Conservation (phyloP, 2,113 vertebrate species). For the Notiomystis cincta region DNA sequence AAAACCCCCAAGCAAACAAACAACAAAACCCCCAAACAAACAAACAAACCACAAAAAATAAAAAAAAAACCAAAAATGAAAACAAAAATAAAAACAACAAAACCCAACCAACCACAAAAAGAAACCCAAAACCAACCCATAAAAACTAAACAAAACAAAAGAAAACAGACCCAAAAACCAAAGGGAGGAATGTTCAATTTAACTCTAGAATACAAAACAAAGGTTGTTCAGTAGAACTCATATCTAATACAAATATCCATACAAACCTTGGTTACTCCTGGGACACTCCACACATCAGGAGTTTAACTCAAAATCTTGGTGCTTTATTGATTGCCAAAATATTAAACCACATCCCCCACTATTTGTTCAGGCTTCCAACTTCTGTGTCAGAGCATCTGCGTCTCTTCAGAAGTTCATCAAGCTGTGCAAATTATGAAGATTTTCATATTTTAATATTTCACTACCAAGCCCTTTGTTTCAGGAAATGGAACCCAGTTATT, state of each 20-base stretch:
- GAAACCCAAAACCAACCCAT: neutral
- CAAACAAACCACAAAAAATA: neutral
- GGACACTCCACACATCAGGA: neutral
- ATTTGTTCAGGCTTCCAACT: neutral
- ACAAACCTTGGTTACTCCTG: neutral
- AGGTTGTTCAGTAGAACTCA: neutral
- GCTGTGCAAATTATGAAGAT: neutral
- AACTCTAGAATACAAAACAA: neutral
- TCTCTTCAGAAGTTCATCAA: neutral
- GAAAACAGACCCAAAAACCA: neutral
- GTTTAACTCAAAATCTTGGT: neutral
- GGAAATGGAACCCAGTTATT: neutral
- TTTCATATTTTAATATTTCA: conserved; percentile 19
- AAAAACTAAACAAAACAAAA: neutral
- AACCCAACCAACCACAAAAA: neutral
- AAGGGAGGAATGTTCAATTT: neutral
- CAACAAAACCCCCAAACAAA: neutral
- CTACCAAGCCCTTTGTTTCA: neutral
- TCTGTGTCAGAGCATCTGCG: neutral
- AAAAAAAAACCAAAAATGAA: neutral
- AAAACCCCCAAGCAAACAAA: neutral
- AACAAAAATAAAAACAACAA: neutral
- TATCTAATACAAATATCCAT: neutral
- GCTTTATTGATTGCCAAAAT: neutral
- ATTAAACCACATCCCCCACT: neutral